Evolutionary conservation across 2,888 invertebrate genomes (phyloP).

Genomic region (Coleophora deauratella): DNA sequence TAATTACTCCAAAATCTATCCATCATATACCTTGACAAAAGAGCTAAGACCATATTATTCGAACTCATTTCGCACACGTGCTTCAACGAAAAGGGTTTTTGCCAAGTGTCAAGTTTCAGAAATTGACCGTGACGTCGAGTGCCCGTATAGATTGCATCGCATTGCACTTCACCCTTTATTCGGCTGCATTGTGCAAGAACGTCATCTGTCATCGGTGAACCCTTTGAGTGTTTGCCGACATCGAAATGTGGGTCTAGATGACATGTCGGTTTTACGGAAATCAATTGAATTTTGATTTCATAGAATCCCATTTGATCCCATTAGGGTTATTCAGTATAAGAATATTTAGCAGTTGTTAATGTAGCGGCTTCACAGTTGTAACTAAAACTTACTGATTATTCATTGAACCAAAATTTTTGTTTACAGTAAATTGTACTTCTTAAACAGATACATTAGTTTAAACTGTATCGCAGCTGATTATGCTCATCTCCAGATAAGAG

Average conservation of each 20-base stretch:
- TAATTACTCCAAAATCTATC: conserved; percentile 4
- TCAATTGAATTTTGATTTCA: no score
- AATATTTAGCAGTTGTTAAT: no score
- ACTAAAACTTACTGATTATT: no score
- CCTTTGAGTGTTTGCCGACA: conserved; percentile 61
- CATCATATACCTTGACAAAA: conserved; percentile 9
- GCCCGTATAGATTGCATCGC: conserved; percentile 69
- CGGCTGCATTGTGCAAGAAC: conserved; percentile 62
- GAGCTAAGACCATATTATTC: conserved; percentile 3
- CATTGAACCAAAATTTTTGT: no score
- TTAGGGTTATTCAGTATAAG: no score
- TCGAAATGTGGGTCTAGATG: conserved; percentile 1
- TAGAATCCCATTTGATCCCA: no score
- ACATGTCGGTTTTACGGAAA: neutral
- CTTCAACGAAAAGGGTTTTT: conserved; percentile 38
- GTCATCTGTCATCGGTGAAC: conserved; percentile 55
- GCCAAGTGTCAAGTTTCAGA: conserved; percentile 54
- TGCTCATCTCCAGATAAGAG: no score
- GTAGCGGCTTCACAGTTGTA: no score
- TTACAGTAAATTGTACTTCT: no score
- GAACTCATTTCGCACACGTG: conserved; percentile 44
- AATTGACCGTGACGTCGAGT: conserved; percentile 47
- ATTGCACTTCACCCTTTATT: conserved; percentile 66
- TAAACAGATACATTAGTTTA: no score
- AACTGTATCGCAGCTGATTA: no score